A percentile compares a stretch with the other conserved stretches of the same genome.
Evolutionary conservation across 2,888 invertebrate species (phyloP).

Genomic region (Eledona agricola): DNA sequence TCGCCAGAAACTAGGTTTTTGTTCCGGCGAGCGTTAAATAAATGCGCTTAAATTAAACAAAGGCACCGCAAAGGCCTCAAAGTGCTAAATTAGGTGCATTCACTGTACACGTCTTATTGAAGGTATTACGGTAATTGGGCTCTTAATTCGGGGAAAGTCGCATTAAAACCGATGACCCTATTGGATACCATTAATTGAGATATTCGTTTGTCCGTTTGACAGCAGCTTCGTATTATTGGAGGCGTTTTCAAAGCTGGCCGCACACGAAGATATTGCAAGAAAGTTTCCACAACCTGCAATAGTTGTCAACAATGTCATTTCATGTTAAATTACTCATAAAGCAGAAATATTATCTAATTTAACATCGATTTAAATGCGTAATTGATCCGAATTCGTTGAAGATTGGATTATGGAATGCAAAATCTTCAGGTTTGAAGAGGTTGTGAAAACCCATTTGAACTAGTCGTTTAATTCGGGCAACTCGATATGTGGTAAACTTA

Average conservation of each 20-base stretch:
- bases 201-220: conserved; percentile 5
- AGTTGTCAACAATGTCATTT: too few relatives aligned
- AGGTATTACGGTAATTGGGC: conserved; percentile 33
- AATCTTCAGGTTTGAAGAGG: too few relatives aligned
- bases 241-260: background rate
- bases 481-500: too few relatives aligned
- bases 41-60: conserved; percentile 24
- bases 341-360: too few relatives aligned
- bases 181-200: conserved; percentile 14
- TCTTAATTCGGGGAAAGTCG: conserved; percentile 38
- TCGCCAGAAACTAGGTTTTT: conserved; percentile 11
- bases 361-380: too few relatives aligned
- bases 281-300: too few relatives aligned
- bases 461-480: too few relatives aligned
- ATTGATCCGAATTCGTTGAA: too few relatives aligned
- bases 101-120: conserved; percentile 20
- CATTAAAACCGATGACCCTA: conserved; percentile 16
- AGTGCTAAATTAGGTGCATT: conserved; percentile 24
- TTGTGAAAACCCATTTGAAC: too few relatives aligned
- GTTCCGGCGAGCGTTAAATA: conserved; percentile 10
- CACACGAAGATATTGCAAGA: too few relatives aligned
- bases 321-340: too few relatives aligned
- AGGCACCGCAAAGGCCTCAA: conserved; percentile 23
- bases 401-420: too few relatives aligned
- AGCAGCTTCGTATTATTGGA: background rate